Conservation (phyloP, 2,888 invertebrate species). For the Caenorhabditis plicata region DNA sequence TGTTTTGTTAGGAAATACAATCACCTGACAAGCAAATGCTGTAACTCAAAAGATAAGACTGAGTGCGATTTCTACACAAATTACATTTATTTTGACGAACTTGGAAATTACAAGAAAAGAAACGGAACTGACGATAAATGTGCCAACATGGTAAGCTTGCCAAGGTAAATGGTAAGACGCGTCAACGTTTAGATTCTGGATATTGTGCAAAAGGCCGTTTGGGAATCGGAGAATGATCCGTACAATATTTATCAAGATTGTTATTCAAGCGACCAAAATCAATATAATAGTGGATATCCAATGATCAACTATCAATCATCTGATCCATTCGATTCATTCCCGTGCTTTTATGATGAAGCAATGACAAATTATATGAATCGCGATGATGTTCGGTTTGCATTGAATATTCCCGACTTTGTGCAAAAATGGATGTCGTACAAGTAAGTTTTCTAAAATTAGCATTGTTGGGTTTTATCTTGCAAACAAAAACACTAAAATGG, state of each 20-base stretch:
- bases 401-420: slow-evolving; percentile 47
- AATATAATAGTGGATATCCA: no score
- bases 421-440: slow-evolving; percentile 40
- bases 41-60: slow-evolving; percentile 28
- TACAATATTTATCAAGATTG: slow-evolving; percentile 48
- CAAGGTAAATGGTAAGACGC: not conserved
- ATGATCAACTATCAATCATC: slow-evolving; percentile 43
- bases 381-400: slow-evolving; percentile 52
- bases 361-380: slow-evolving; percentile 51
- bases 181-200: slow-evolving; percentile 16
- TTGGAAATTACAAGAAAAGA: slow-evolving; percentile 29
- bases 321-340: slow-evolving; percentile 51
- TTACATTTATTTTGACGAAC: slow-evolving; percentile 32
- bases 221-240: slow-evolving; percentile 33
- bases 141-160: slow-evolving; percentile 15
- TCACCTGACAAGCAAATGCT: slow-evolving; percentile 12
- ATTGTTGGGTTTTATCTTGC: not conserved
- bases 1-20: slow-evolving; percentile 36
- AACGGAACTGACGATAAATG: slow-evolving; percentile 28
- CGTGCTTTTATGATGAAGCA: slow-evolving; percentile 53
- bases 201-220: slow-evolving; percentile 34
- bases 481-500: not conserved
- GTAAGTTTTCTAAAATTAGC: slow-evolving; percentile 11
- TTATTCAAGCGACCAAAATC: no score
- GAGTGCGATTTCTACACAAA: slow-evolving; percentile 42